Percentiles rank a stretch among this genome's conserved stretches.
Evolutionary conservation across 2,113 vertebrate genomes (phyloP).

Genomic region (Phoenicopterus ruber): DNA sequence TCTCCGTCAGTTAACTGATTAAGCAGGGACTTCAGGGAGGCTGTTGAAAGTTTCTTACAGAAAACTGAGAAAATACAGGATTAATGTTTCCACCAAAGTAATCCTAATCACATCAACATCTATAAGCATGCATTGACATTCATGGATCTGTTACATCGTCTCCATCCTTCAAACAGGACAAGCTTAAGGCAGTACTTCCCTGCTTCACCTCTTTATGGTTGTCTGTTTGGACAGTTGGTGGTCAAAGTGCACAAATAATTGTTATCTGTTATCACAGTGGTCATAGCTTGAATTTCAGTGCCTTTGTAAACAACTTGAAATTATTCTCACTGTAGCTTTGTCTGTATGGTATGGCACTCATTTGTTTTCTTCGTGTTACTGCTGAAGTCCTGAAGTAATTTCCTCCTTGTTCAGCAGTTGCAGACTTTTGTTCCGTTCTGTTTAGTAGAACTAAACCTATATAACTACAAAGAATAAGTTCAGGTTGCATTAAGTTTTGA

Average conservation of each 20-base stretch:
- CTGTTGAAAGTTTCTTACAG: not conserved
- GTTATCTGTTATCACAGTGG: not conserved
- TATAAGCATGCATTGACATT: not conserved
- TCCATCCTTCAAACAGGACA: not conserved
- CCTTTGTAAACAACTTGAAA: not conserved
- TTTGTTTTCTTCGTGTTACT: not conserved
- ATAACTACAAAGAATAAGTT: not conserved
- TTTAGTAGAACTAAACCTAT: not conserved
- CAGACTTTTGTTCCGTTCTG: not conserved
- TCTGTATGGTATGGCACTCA: accelerated
- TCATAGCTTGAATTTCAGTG: not conserved
- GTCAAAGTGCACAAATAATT: not conserved
- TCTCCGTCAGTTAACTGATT: not conserved
- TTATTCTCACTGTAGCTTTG: not conserved
- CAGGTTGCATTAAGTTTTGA: not conserved
- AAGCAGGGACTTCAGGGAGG: not conserved
- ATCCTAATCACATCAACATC: not conserved
- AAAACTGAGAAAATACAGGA: not conserved
- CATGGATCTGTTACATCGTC: not conserved
- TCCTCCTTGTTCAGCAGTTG: not conserved
- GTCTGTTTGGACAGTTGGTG: not conserved
- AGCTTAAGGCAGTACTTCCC: not conserved
- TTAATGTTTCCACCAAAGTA: not conserved
- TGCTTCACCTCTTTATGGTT: not conserved
- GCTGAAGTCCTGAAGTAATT: not conserved